Conservation (phyloP, 2,797 vertebrate species). For the Petrocephalus schoutedeni region DNA sequence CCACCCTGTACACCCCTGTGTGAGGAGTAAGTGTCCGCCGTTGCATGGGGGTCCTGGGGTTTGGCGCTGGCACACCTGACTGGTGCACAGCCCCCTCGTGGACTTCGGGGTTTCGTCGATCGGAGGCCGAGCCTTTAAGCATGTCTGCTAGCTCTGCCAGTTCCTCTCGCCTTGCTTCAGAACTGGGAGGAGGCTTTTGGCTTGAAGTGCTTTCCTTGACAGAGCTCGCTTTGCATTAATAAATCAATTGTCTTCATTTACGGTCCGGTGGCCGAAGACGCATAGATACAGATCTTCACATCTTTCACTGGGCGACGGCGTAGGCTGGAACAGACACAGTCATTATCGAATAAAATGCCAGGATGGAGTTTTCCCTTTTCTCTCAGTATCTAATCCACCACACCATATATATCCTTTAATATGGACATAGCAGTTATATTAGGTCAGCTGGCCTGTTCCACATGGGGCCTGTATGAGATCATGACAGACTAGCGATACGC, state of each 20-base stretch:
- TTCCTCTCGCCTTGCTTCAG: background rate
- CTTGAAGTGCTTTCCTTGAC: background rate
- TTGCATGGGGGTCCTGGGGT: too few species aligned
- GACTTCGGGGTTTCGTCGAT: background rate
- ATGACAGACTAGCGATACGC: background rate
- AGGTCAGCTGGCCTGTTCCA: background rate
- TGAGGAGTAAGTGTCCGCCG: background rate
- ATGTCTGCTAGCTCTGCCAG: background rate
- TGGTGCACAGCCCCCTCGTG: background rate
- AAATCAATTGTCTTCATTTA: background rate
- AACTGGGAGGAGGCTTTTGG: background rate
- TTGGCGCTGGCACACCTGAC: background rate
- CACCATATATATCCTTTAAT: background rate
- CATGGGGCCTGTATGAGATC: background rate
- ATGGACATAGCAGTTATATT: background rate
- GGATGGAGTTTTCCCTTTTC: background rate
- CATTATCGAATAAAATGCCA: background rate
- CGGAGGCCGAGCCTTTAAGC: background rate
- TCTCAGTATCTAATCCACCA: background rate
- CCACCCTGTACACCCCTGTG: background rate
- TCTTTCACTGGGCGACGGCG: background rate
- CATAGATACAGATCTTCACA: background rate
- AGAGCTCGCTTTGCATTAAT: background rate
- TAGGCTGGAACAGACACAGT: background rate
- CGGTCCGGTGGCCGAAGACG: background rate